Conservation (phyloP, 2,888 invertebrate genomes). For the Deladenus siricidicola region DNA sequence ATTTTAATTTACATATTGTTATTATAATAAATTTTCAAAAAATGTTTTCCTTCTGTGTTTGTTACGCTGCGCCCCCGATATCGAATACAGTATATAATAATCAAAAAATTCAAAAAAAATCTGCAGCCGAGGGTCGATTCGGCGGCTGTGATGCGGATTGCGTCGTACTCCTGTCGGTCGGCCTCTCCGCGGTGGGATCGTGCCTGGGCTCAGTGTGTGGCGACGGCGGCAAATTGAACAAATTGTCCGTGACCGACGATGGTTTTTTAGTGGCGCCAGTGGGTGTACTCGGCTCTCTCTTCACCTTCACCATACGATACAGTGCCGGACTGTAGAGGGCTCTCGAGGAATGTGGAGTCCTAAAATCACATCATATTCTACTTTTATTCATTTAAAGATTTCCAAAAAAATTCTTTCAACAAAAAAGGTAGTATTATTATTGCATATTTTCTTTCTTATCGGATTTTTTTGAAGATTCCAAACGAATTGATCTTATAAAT, state of each 20-base stretch:
- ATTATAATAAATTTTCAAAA: no score
- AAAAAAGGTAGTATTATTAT: background rate
- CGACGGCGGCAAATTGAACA: conserved; percentile 12
- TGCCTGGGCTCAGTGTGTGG: background rate
- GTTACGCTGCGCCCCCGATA: background rate
- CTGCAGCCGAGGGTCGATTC: conserved; percentile 8
- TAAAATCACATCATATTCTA: background rate
- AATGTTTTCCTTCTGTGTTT: no score
- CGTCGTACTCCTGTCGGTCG: background rate
- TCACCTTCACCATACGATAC: conserved; percentile 13
- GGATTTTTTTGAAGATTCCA: background rate
- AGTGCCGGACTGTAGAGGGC: conserved; percentile 16
- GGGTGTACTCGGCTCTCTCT: conserved; percentile 13
- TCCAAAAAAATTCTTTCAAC: background rate
- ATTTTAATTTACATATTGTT: no score
- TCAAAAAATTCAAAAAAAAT: conserved; percentile 8
- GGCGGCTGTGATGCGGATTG: background rate
- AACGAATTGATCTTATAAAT: background rate
- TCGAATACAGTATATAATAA: background rate
- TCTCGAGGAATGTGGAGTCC: conserved; percentile 6
- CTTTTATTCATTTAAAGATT: background rate
- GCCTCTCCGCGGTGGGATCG: background rate
- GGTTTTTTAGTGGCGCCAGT: background rate
- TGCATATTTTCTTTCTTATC: background rate
- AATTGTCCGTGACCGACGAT: conserved; percentile 13